Conservation (phyloP, 2,113 vertebrate genomes). For the Struthidea cinerea region DNA sequence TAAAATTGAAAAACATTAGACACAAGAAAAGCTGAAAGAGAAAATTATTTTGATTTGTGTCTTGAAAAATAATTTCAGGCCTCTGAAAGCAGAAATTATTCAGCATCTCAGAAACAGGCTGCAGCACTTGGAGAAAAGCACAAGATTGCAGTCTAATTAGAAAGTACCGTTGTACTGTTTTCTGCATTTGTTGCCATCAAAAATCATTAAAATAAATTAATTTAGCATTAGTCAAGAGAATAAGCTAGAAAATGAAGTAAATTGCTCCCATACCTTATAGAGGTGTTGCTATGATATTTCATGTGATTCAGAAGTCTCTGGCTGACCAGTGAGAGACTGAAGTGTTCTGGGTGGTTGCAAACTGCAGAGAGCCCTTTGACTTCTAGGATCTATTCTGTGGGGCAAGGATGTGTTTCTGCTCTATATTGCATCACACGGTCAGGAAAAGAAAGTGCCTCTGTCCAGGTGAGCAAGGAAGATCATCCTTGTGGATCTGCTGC, state of each 20-base stretch:
- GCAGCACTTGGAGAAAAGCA: background rate
- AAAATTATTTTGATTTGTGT: constrained; percentile 7
- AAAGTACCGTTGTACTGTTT: background rate
- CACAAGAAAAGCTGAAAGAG: background rate
- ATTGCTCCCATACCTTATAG: background rate
- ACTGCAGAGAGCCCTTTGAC: background rate
- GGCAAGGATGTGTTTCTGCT: background rate
- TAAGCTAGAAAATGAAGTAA: background rate
- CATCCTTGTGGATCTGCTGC: background rate
- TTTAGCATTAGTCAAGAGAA: background rate
- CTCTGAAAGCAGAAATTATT: background rate
- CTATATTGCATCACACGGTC: accelerated
- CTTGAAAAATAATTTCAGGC: background rate
- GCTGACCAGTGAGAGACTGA: accelerated
- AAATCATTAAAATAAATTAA: background rate
- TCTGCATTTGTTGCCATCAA: background rate
- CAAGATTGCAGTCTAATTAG: background rate
- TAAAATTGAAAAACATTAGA: background rate
- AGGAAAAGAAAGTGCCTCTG: accelerated
- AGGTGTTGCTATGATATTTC: background rate
- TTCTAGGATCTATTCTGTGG: background rate
- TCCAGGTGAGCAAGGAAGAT: accelerated
- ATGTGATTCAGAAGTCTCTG: background rate
- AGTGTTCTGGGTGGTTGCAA: background rate
- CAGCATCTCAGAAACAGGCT: background rate